Base-by-base conservation (phyloP, 2,888 invertebrate species). In the Eristalis intricaria region DNA sequence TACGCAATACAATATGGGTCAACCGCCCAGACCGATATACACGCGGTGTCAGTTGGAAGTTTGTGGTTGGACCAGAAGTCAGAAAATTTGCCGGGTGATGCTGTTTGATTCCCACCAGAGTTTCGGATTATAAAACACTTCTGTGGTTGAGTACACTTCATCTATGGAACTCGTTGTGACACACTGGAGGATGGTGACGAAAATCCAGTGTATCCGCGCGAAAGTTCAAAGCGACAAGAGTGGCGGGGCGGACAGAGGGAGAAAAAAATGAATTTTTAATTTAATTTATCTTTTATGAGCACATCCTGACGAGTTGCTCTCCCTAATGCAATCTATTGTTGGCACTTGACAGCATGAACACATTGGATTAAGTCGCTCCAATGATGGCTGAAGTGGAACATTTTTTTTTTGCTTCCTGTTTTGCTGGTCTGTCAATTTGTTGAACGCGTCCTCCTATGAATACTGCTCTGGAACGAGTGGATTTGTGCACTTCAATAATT, bases 231-330 rank as follows among this genome's bases (percentile, higher is more conserved):
- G 26, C 22, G 60, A 11, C 22, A 68, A 43, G 43, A 43, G 7
- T 19, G 19, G 1, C 19, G 5, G 19, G n/a, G 43, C 1, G 8
- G 50, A 19, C 8, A 10, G 8, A 8, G 7, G 19, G 8, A 8
- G 19, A 19, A 50, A 50, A 50, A 19, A 50, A 22, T 77, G 68
- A 77, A 77, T 69, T 69, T 77, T 61, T 69, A 77, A 77, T 77
- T 77, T 68, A 77, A 77, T 77, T 77, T 68, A 69, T 11, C 32
- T 77, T 69, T 77, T 69, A 69, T 63, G 68, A 63, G 22, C 23
- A 13, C 5, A 60, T 61, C 26, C 60, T 60, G 38, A 71, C 26
- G 61, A 63, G 43, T 63, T 61, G 26, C 60, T 26, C 29, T 29
- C 29, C 13, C 29, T 29, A 61, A 63, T 71, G 71, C 38, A 63